Evolutionary conservation across 2,888 invertebrate genomes (phyloP).

Genomic region (Scelioninae gen. 2): DNA sequence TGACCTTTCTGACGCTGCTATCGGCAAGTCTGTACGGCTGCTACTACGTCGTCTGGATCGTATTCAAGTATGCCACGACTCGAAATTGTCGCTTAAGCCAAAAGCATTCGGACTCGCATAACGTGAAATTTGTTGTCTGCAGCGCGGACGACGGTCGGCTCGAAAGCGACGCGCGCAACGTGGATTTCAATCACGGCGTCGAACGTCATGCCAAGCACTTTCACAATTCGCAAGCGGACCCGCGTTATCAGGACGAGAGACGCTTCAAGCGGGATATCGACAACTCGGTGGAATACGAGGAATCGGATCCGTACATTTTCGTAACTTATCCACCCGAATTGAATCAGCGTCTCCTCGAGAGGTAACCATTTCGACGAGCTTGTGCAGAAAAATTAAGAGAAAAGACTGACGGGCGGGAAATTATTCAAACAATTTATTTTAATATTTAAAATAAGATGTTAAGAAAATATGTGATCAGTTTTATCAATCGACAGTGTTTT

Average conservation of each 20-base stretch:
- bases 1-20: constrained; percentile 87
- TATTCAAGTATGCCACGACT: constrained; percentile 83
- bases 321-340: constrained; percentile 92
- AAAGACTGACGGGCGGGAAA: no score
- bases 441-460: no score
- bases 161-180: constrained; percentile 70
- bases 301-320: constrained; percentile 85
- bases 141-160: constrained; percentile 54
- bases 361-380: constrained; percentile 77
- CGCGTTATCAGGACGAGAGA: constrained; percentile 64
- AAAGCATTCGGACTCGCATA: constrained; percentile 38
- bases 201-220: constrained; percentile 59
- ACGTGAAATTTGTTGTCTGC: constrained; percentile 46
- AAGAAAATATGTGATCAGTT: no score
- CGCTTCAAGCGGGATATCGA: constrained; percentile 68
- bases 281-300: constrained; percentile 64
- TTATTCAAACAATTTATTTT: no score
- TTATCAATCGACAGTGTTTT: constrained; percentile 1
- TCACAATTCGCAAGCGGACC: constrained; percentile 65
- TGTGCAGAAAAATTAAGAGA: not conserved
- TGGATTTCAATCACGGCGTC: constrained; percentile 65
- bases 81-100: constrained; percentile 37
- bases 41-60: constrained; percentile 94
- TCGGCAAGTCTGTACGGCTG: constrained; percentile 91
- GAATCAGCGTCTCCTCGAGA: constrained; percentile 88